Percentiles rank a stretch among this genome's conserved stretches.
phyloP scores from a whole-genome alignment of 2,888 invertebrate genomes.

The Antheraea yamamai region DNA sequence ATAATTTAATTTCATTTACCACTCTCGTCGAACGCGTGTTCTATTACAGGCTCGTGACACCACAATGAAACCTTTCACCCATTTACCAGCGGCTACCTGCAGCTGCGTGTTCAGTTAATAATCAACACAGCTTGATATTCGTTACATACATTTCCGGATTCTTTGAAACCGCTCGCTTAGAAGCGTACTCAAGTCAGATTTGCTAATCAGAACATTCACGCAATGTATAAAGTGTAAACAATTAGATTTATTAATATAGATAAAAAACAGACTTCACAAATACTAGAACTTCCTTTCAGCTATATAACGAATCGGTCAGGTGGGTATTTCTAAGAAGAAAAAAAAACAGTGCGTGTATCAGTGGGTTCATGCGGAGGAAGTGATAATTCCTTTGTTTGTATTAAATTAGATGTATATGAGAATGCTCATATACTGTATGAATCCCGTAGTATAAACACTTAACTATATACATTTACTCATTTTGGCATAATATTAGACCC shows the following conservation, averaged over 20 bases:
- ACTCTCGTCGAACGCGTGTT: constrained; percentile 14
- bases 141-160: constrained; percentile 25
- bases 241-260: neutral
- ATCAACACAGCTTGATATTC: constrained; percentile 24
- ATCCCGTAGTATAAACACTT: too few species aligned
- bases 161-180: constrained; percentile 16
- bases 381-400: too few species aligned
- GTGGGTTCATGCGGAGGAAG: too few species aligned
- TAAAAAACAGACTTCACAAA: too few species aligned
- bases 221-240: neutral
- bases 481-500: too few species aligned
- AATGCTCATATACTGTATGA: too few species aligned
- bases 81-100: constrained; percentile 36
- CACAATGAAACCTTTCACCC: constrained; percentile 61
- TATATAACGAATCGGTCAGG: too few species aligned
- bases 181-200: constrained; percentile 17
- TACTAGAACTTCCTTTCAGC: too few species aligned
- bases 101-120: constrained; percentile 21
- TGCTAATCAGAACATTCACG: neutral
- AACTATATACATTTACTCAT: too few species aligned
- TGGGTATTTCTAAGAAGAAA: too few species aligned
- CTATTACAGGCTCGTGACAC: constrained; percentile 42
- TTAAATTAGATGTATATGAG: too few species aligned
- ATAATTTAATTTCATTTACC: constrained; percentile 1
- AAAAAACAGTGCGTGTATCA: too few species aligned